Base-by-base conservation (phyloP, 2,888 invertebrate species). In the Leucophora obtusa region DNA sequence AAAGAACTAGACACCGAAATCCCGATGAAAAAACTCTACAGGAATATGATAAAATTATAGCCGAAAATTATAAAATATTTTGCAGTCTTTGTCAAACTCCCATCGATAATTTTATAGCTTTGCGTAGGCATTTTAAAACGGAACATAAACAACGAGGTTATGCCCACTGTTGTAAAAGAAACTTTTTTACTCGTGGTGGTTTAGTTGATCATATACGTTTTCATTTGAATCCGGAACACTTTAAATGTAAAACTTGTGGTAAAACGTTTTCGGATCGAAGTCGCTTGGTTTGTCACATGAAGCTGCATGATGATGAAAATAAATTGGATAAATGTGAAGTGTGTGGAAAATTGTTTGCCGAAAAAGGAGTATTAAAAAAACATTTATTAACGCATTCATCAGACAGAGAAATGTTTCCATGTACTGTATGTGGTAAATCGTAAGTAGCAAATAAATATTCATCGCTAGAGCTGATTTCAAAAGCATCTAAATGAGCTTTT, bases 191-290 rank as follows among this genome's bases (percentile, higher is more conserved):
- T 47, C 86, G 89, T 0, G 86, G 87, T 2, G 78, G 86, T 0
- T 85, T 90, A 5, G 87, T 89, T 0, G 90, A 90, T 65, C 90
- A 90, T 62, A 84, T 90, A 63, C 85, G 87, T 6, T 85, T 85
- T 0, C 90, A 90, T 75, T 82, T 88, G 58, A 85, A 90, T 71
- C 89, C 90, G 0, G 87, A 89, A 9, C 84, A 87, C 17, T 90
- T 89, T 38, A 89, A 89, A 79, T 89, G 89, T 35, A 82, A 84
- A 3, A 84, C 86, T 17, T 89, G 89, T 62, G 80, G 84, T 3
- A 87, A 88, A 38, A 86, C 87, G 0, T 84, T 89, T 83, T 86
- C 87, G 1, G 86, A 86, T 15, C 84, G 89, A 0, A 85, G 86
- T 4, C 86, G 87, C 28, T 81, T 89, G 24, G 86, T 87, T 15